A percentile compares a stretch with the other conserved stretches of the same genome.
Evolutionary conservation across 53 echinoderm and acorn worm genomes (phyloP).

Genomic region (Echinarachnius parma): DNA sequence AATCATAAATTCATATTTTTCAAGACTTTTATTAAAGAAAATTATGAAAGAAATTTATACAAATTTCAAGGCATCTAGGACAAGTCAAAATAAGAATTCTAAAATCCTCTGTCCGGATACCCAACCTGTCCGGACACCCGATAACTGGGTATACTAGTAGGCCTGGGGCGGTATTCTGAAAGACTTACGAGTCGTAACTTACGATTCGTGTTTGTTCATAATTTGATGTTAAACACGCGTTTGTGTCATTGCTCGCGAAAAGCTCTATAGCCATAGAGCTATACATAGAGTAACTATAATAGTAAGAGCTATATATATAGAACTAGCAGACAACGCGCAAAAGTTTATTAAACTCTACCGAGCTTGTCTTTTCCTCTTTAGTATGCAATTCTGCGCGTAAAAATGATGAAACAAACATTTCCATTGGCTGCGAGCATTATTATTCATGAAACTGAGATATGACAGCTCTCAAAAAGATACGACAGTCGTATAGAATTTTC

Average conservation of each 20-base stretch:
- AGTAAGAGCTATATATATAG: no score
- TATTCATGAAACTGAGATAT: conserved; percentile 12
- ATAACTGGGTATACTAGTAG: conserved; percentile 4
- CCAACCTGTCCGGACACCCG: no score
- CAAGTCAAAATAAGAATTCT: conserved; percentile 3
- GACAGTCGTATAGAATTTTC: conserved; percentile 14
- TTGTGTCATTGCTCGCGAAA: conserved; percentile 4
- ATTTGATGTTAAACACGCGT: conserved; percentile 4
- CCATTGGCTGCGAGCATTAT: conserved; percentile 4
- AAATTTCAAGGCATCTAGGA: conserved; percentile 4
- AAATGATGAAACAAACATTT: conserved; percentile 3
- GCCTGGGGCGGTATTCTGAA: conserved; percentile 4
- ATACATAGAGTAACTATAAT: conserved; percentile 3
- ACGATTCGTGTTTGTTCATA: conserved; percentile 4
- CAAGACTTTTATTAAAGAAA: conserved; percentile 3
- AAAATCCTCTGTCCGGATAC: conserved; percentile 4
- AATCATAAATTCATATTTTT: conserved; percentile 3
- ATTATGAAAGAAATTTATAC: conserved; percentile 3
- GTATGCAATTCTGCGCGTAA: not conserved
- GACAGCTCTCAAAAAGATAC: conserved; percentile 11
- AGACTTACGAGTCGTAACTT: conserved; percentile 4
- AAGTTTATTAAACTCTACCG: not conserved
- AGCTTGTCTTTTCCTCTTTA: conserved; percentile 4
- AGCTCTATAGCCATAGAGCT: conserved; percentile 2
- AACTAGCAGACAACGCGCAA: conserved; percentile 4